A percentile compares a stretch with the other conserved stretches of the same genome.
phyloP scores from a whole-genome alignment of 2,113 vertebrate species.

The Candoia aspera region DNA sequence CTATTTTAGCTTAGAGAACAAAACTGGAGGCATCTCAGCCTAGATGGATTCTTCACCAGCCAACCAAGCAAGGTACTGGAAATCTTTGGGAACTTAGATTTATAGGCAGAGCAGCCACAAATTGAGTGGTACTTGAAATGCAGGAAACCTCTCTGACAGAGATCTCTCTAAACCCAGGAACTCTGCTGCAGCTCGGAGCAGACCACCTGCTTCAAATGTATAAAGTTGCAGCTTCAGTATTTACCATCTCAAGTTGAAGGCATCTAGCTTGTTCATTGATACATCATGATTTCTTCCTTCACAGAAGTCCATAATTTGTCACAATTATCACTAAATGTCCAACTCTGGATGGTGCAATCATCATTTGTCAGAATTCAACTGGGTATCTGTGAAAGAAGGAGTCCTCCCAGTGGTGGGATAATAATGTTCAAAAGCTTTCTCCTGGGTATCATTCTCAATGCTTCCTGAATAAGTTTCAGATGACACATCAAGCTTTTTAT shows the following conservation, averaged over 20 bases:
- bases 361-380: background rate
- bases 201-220: background rate
- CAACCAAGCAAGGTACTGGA: background rate
- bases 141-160: background rate
- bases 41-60: background rate
- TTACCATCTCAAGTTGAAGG: background rate
- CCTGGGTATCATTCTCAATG: background rate
- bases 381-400: background rate
- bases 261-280: background rate
- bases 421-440: background rate
- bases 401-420: background rate
- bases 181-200: background rate
- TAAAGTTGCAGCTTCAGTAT: background rate
- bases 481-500: background rate
- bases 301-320: background rate
- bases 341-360: background rate
- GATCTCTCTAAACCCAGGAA: background rate
- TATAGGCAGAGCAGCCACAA: too few relatives aligned
- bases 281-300: background rate
- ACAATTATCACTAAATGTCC: background rate
- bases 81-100: background rate
- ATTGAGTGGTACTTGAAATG: background rate
- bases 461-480: background rate
- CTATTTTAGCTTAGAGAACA: slow-evolving; percentile 61
- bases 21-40: slow-evolving; percentile 42